phyloP scores from a whole-genome alignment of 2,888 invertebrate genomes.

The Aphodius granarius region DNA sequence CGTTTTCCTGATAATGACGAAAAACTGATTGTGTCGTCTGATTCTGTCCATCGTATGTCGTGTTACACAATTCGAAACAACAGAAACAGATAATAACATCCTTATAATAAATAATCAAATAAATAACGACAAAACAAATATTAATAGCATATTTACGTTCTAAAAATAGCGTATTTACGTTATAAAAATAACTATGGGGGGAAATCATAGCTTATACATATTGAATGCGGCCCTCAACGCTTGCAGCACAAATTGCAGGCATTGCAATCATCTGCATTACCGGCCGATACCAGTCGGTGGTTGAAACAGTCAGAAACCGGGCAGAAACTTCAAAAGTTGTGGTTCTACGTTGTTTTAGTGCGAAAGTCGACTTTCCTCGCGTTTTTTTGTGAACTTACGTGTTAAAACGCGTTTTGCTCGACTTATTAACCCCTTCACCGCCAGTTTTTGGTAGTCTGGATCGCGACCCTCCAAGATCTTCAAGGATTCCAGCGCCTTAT shows the following conservation, averaged over 20 bases:
- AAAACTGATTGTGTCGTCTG: too few species aligned
- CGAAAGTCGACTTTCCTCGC: neutral
- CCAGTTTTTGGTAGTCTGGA: constrained; percentile 75
- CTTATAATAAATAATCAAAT: neutral
- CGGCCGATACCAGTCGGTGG: neutral
- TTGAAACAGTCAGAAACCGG: too few species aligned
- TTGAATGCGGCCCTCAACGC: neutral
- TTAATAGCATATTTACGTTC: neutral
- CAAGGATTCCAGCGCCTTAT: constrained; percentile 70
- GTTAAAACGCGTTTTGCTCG: constrained; percentile 73
- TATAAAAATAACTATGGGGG: neutral
- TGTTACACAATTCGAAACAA: neutral
- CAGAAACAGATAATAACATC: neutral
- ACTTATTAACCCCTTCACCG: constrained; percentile 70
- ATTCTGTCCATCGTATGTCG: too few species aligned
- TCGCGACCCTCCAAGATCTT: constrained; percentile 71
- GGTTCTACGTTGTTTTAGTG: neutral
- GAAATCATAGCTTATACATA: too few species aligned
- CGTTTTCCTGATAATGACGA: too few species aligned
- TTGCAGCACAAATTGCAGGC: too few species aligned
- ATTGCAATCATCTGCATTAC: neutral
- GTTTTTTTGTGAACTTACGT: constrained; percentile 50
- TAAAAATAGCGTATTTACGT: neutral
- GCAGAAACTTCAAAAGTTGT: neutral
- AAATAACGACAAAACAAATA: neutral